Base-by-base conservation (phyloP, 2,797 vertebrate genomes). In the Echiichthys vipera region DNA sequence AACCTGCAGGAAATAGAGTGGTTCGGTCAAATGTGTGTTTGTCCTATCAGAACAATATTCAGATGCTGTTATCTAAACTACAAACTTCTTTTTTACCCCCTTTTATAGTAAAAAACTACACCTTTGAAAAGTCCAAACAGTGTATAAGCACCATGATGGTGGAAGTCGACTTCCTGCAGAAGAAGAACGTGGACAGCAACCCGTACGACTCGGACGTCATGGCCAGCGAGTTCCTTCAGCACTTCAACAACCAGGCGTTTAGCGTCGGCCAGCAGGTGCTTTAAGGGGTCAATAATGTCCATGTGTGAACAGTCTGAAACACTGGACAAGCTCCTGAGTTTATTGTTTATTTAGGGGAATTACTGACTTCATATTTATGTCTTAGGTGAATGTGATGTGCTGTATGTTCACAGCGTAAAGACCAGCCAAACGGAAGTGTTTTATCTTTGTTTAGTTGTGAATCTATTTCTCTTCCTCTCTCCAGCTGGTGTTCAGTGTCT, bases 101-200 rank as follows among this genome's bases (percentile, higher is more conserved):
- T 5, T n/a, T n/a, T 32, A 0, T 64, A 99, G 98, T 98, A 29
- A 94, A 90, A 29, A 71, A 91, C 24, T 99, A 98, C 89, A 95
- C 65, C 53, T 99, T 99, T 1, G 97, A 99, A 92, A 96, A 95
- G 80, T 89, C 95, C 36, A 98, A 93, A 81, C 97, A 98, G 67
- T 98, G 96, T 8, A 93, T 98, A 0, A 97, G 97, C 85, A 95
- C 90, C 13, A 95, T 98, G 95, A 98, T 92, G 0, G 87, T 96
- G 10, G 98, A 99, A 86, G 94, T 99, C 0, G 97, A 99, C 87
- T 99, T 99, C 79, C 94, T 98, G 74, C 98, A 99, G 94, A 99
- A 98, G 92, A 99, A 99, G 92, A 96, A 2, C 25, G 90, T 94
- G 0, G 98, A 99, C 93, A 97, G 96, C 84, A 99, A 95, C 85